These are phyloP conservation scores for Philhelius pedissequus DNA, from an alignment of 2,888 invertebrate species.

Conservation along the genomic window DNA sequence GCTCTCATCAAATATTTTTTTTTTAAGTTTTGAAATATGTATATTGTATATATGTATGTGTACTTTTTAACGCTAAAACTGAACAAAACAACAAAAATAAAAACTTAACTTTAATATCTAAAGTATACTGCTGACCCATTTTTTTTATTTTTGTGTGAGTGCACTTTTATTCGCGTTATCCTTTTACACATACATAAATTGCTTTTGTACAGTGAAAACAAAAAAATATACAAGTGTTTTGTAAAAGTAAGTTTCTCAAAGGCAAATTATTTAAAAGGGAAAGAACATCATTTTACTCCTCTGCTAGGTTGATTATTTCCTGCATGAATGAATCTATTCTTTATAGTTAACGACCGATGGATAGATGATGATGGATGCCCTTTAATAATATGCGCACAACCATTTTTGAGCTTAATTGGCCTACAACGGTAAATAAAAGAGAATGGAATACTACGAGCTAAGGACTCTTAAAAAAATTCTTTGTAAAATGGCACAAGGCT, in stretches of 20 bases:
- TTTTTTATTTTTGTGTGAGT: background rate
- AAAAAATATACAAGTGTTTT: background rate
- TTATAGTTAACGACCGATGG: background rate
- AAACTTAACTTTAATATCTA: too few relatives aligned
- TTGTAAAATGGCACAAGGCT: background rate
- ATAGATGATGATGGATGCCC: constrained; percentile 6
- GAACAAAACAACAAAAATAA: background rate
- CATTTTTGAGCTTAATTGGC: constrained; percentile 51
- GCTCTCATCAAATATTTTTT: too few relatives aligned
- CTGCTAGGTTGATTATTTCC: background rate
- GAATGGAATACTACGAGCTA: background rate
- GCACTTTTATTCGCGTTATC: constrained; percentile 2
- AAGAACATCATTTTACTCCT: background rate
- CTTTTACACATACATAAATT: constrained; percentile 21
- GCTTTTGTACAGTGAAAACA: constrained; percentile 13
- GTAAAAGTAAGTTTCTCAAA: constrained; percentile 45
- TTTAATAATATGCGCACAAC: constrained; percentile 24
- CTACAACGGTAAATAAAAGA: background rate
- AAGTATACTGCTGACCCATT: constrained; percentile 36
- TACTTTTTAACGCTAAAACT: background rate
- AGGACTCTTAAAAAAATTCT: constrained; percentile 24
- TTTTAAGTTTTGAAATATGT: too few relatives aligned
- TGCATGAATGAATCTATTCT: constrained; percentile 1
- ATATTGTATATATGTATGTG: too few relatives aligned
- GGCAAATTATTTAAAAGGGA: background rate